Evolutionary conservation across 2,113 vertebrate genomes (phyloP).

Genomic region (Pseudopipra pipra): DNA sequence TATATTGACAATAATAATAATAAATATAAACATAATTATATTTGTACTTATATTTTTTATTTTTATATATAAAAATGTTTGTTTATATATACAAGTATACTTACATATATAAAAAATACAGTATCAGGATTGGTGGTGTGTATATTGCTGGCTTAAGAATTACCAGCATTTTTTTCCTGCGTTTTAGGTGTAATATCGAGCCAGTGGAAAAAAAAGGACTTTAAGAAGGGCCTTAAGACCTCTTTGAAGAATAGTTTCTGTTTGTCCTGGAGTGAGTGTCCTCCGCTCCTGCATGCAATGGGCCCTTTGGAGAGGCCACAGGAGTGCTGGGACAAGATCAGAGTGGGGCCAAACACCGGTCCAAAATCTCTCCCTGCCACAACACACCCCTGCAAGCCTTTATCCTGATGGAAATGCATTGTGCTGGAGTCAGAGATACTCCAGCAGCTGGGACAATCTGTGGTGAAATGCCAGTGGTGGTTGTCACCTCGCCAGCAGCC

Average conservation of each 20-base stretch:
- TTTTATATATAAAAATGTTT: neutral
- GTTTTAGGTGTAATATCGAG: neutral
- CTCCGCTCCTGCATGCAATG: neutral
- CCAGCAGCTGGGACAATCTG: neutral
- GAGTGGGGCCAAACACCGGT: rapidly evolving
- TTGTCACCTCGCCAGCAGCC: neutral
- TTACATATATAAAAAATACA: neutral
- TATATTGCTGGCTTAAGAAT: neutral
- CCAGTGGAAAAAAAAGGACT: neutral
- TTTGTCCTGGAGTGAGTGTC: neutral
- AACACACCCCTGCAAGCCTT: neutral
- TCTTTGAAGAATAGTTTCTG: neutral
- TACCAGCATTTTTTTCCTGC: neutral
- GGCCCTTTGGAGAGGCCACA: neutral
- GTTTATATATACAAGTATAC: neutral
- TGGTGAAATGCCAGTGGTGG: neutral
- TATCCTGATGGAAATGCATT: neutral
- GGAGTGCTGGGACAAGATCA: neutral
- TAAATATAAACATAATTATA: neutral
- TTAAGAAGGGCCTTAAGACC: neutral
- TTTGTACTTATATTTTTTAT: neutral
- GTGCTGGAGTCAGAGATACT: neutral
- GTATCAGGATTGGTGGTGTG: neutral
- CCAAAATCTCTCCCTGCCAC: neutral
- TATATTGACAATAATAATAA: neutral